Evolutionary conservation across 2,113 vertebrate genomes (phyloP).

Genomic region (Aegotheles bennettii): DNA sequence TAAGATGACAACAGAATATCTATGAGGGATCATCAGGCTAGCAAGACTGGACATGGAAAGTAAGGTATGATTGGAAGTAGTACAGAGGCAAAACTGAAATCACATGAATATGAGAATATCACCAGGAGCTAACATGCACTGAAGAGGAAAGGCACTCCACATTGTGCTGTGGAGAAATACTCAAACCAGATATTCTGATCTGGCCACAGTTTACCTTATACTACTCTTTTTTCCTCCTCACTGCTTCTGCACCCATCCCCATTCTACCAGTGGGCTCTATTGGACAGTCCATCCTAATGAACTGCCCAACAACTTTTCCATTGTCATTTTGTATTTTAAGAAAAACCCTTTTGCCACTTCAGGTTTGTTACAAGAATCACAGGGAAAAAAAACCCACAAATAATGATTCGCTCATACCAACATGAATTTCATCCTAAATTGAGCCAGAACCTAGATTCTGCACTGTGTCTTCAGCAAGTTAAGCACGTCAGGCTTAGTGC

Average conservation of each 20-base stretch:
- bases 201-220: background rate
- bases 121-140: background rate
- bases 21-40: background rate
- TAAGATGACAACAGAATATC: background rate
- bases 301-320: background rate
- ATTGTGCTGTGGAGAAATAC: background rate
- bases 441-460: background rate
- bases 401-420: background rate
- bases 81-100: background rate
- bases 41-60: background rate
- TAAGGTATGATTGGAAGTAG: background rate
- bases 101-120: background rate
- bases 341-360: background rate
- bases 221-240: background rate
- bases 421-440: background rate
- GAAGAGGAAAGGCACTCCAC: background rate
- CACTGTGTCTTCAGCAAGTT: background rate
- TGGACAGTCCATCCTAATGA: background rate
- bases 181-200: background rate
- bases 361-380: background rate
- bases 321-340: background rate
- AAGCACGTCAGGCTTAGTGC: background rate
- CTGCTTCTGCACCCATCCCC: background rate
- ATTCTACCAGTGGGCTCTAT: background rate
- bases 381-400: background rate